Evolutionary conservation across 2,888 invertebrate species (phyloP).

Genomic region (Acleris holmiana): DNA sequence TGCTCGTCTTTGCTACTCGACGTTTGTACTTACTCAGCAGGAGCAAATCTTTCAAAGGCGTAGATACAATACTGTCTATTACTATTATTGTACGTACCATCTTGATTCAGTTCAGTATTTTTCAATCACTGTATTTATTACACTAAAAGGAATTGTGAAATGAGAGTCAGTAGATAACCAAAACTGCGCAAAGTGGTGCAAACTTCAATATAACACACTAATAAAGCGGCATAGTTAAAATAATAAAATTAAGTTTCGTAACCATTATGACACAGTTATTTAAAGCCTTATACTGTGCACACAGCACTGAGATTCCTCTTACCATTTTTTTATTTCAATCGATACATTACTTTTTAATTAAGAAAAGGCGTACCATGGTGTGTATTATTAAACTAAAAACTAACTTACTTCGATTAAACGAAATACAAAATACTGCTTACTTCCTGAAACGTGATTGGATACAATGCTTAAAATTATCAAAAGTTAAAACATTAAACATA

Average conservation of each 20-base stretch:
- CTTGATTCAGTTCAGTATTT: too few relatives aligned
- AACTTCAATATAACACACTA: not conserved
- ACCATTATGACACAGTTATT: constrained; percentile 26
- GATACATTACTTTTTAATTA: not conserved
- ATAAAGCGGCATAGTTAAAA: not conserved
- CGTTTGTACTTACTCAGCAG: not conserved
- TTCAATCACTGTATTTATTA: too few relatives aligned
- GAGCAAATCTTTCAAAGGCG: too few relatives aligned
- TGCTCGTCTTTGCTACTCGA: not conserved
- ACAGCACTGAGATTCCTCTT: constrained; percentile 20
- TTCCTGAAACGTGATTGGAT: too few relatives aligned
- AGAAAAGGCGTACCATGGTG: not conserved
- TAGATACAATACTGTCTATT: too few relatives aligned
- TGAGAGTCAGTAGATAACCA: not conserved
- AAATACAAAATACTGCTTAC: not conserved
- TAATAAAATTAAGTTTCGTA: not conserved
- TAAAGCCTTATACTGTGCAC: constrained; percentile 24
- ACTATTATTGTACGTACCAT: too few relatives aligned
- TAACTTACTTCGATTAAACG: not conserved
- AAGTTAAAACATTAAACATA: too few relatives aligned
- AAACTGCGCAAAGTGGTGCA: not conserved
- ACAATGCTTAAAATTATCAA: too few relatives aligned
- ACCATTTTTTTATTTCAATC: not conserved
- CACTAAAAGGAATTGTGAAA: not conserved
- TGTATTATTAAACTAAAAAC: constrained; percentile 7